Percentiles rank a stretch among this genome's conserved stretches.
Conservation (phyloP, 2,888 invertebrate species). For the Drosophila neoperkinsi region DNA sequence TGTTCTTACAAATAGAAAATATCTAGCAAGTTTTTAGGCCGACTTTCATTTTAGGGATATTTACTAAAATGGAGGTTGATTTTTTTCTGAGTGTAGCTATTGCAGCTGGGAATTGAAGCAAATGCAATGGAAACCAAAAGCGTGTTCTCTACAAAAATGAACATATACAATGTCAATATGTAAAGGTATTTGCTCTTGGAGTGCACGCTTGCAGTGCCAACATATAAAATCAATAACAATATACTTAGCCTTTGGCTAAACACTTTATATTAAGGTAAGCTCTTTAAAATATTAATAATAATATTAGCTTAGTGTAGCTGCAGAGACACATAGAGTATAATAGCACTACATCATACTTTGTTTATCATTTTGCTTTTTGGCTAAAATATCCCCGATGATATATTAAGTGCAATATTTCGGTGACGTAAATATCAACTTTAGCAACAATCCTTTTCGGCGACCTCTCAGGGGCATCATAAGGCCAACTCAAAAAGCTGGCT, state of each 20-base stretch:
- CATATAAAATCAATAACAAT: background rate
- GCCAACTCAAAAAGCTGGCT: slow-evolving; percentile 35
- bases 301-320: background rate
- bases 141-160: background rate
- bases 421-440: slow-evolving; percentile 61
- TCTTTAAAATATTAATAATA: background rate
- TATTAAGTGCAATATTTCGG: slow-evolving; percentile 74
- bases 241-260: background rate
- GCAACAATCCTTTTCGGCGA: slow-evolving; percentile 29
- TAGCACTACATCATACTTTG: background rate
- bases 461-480: slow-evolving; percentile 57
- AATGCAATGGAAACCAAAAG: slow-evolving; percentile 2
- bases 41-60: background rate
- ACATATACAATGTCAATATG: background rate
- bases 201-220: background rate
- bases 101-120: background rate
- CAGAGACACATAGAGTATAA: background rate
- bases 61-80: background rate
- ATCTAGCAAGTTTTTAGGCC: background rate
- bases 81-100: background rate
- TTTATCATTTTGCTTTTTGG: background rate
- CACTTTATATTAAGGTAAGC: background rate
- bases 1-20: too few species aligned
- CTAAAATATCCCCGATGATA: slow-evolving; percentile 57
- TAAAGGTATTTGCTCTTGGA: background rate